Percentiles rank a stretch among this genome's conserved stretches.
phyloP scores from a whole-genome alignment of 1,140 invertebrate species.

The Trialeurodes vaporariorum region DNA sequence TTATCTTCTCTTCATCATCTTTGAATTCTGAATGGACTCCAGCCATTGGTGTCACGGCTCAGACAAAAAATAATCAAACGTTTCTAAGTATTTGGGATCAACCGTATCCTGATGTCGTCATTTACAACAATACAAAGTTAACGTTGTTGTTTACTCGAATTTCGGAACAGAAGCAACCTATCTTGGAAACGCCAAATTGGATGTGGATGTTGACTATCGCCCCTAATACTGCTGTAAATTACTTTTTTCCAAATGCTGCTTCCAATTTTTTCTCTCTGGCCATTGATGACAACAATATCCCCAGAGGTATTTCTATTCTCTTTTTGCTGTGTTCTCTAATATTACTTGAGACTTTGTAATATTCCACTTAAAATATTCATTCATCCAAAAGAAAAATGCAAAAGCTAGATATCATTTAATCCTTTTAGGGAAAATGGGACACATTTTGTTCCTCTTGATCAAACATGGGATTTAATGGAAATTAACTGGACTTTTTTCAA shows the following conservation, averaged over 20 bases:
- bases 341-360: no score
- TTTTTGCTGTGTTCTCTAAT: no score
- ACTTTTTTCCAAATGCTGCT: slow-evolving; percentile 10
- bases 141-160: slow-evolving; percentile 23
- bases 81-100: slow-evolving; percentile 46
- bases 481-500: no score
- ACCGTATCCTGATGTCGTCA: slow-evolving; percentile 41
- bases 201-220: slow-evolving; percentile 15
- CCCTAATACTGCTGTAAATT: slow-evolving; percentile 7
- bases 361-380: no score
- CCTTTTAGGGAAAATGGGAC: no score
- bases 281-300: background rate
- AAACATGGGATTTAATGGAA: no score
- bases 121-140: slow-evolving; percentile 40
- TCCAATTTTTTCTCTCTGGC: background rate
- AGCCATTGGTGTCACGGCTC: slow-evolving; percentile 20
- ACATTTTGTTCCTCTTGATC: no score
- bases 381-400: no score
- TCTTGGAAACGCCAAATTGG: slow-evolving; percentile 10
- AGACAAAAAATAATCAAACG: slow-evolving; percentile 42
- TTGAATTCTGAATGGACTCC: slow-evolving; percentile 10
- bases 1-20: slow-evolving; percentile 10
- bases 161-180: background rate
- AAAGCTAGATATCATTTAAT: no score
- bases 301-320: no score